phyloP scores from a whole-genome alignment of 2,888 invertebrate genomes.

The Acleris literana region DNA sequence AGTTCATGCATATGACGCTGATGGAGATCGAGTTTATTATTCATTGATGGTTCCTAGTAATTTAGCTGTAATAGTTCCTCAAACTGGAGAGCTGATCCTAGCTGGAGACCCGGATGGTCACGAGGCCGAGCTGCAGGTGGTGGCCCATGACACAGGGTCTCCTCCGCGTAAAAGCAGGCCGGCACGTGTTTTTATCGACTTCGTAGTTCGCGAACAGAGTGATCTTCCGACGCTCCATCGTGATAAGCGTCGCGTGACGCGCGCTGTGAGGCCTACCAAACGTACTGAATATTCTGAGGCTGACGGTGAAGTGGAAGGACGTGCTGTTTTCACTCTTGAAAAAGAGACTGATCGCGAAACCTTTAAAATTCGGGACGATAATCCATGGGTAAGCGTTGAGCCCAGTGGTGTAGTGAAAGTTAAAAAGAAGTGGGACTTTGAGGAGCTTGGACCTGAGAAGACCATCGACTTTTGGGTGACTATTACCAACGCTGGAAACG shows the following conservation, averaged over 20 bases:
- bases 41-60: conserved; percentile 91
- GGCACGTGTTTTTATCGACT: conserved; percentile 90
- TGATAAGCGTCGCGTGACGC: conserved; percentile 91
- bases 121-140: conserved; percentile 88
- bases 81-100: conserved; percentile 94
- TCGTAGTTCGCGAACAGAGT: conserved; percentile 84
- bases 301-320: conserved; percentile 94
- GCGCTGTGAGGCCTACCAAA: conserved; percentile 97
- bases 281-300: conserved; percentile 95
- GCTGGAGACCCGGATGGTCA: conserved; percentile 89
- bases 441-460: conserved; percentile 96
- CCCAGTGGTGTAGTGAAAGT: conserved; percentile 95
- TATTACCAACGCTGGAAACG: conserved; percentile 94
- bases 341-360: conserved; percentile 96
- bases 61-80: conserved; percentile 94
- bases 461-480: conserved; percentile 98
- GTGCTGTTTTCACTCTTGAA: conserved; percentile 94
- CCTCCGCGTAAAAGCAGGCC: conserved; percentile 89
- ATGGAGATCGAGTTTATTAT: conserved; percentile 96
- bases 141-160: conserved; percentile 92
- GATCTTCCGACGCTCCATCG: conserved; percentile 86
- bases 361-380: conserved; percentile 96
- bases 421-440: conserved; percentile 98
- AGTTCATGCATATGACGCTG: conserved; percentile 94
- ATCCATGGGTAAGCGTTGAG: conserved; percentile 96